Conservation (phyloP, 2,888 invertebrate species). For the Euplexia lucipara region DNA sequence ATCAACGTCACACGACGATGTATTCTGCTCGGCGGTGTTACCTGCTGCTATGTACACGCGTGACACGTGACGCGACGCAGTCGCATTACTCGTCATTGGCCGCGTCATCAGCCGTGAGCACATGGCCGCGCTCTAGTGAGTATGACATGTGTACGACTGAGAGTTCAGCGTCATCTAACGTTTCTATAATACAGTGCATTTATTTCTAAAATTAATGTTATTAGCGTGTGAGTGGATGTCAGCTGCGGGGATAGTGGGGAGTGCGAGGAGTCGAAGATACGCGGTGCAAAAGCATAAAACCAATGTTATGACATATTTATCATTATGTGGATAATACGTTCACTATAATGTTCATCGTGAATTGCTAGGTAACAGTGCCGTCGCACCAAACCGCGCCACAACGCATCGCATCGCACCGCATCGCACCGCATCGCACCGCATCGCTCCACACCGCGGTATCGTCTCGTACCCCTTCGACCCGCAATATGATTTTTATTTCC, state of each 20-base stretch:
- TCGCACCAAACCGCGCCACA: background rate
- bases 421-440: background rate
- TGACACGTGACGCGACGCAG: no score
- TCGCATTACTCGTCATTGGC: no score
- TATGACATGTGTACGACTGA: background rate
- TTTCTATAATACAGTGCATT: background rate
- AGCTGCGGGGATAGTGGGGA: no score
- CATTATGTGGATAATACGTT: constrained; percentile 3
- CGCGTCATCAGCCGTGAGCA: background rate
- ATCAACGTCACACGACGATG: constrained; percentile 3
- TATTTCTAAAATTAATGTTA: background rate
- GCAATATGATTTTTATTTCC: constrained; percentile 23
- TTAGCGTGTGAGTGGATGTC: background rate
- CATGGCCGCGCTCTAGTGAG: background rate
- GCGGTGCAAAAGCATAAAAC: no score
- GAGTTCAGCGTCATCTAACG: background rate
- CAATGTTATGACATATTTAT: background rate
- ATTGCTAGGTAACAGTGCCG: constrained; percentile 9
- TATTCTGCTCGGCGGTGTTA: background rate
- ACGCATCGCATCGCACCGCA: background rate
- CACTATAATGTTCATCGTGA: constrained; percentile 13
- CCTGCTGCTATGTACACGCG: no score
- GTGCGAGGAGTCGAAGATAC: background rate
- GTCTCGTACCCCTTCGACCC: background rate
- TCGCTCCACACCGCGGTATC: background rate